A percentile compares a stretch with the other conserved stretches of the same genome.
phyloP scores from a whole-genome alignment of 1,140 invertebrate genomes.

The Oreohelix idahoensis region DNA sequence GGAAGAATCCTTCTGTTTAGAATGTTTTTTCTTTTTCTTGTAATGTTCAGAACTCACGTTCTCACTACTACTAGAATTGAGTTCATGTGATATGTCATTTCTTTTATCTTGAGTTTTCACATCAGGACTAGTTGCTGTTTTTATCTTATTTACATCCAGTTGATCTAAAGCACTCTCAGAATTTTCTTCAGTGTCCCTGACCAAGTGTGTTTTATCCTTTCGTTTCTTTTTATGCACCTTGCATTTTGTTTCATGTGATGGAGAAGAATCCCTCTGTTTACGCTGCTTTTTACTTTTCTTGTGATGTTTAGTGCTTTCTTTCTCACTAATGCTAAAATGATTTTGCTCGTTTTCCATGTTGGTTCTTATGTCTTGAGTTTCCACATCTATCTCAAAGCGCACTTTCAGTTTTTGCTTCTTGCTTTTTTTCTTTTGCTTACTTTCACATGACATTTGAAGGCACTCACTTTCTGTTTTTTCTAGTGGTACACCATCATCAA shows the following conservation, averaged over 20 bases:
- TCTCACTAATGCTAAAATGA: not conserved
- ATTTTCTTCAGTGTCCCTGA: too few relatives aligned
- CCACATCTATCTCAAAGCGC: not conserved
- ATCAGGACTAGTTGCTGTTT: not conserved
- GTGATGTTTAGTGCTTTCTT: not conserved
- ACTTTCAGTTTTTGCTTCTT: not conserved
- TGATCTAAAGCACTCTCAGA: not conserved
- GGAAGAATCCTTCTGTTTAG: too few relatives aligned
- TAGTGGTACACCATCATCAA: not conserved
- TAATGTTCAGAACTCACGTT: not conserved
- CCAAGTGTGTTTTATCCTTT: too few relatives aligned
- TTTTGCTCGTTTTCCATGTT: not conserved
- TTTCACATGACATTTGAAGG: not conserved
- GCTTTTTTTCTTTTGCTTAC: not conserved
- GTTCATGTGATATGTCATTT: not conserved
- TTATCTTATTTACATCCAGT: not conserved
- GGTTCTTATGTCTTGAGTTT: not conserved
- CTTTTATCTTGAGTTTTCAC: not conserved
- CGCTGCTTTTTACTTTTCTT: not conserved
- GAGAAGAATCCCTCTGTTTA: slow-evolving; percentile 15
- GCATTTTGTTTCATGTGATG: not conserved
- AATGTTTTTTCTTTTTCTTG: too few relatives aligned
- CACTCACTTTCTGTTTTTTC: not conserved
- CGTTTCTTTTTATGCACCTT: not conserved
- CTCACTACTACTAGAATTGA: not conserved